Conservation (phyloP, 2,888 invertebrate genomes). For the Andrena hattorfiana region DNA sequence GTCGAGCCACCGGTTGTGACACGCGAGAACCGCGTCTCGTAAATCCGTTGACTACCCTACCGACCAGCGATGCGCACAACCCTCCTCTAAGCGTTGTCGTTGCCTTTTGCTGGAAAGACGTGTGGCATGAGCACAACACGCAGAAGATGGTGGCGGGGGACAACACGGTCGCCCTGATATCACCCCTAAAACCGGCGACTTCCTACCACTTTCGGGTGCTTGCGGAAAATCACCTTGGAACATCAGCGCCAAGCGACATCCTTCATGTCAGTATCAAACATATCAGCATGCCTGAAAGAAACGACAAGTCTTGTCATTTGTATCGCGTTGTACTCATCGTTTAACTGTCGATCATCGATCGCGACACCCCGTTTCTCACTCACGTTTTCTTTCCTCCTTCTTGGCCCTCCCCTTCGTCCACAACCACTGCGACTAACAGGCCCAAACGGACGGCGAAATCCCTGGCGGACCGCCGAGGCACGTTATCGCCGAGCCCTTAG, state of each 20-base stretch:
- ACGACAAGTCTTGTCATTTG: constrained; percentile 48
- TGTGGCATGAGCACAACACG: constrained; percentile 87
- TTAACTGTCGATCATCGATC: not conserved
- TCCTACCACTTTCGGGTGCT: constrained; percentile 87
- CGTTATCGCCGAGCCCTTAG: constrained; percentile 89
- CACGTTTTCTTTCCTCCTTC: constrained; percentile 5
- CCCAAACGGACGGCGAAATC: constrained; percentile 87
- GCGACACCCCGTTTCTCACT: not conserved
- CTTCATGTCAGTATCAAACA: constrained; percentile 85
- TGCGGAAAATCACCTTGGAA: constrained; percentile 88
- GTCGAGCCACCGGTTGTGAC: constrained; percentile 2
- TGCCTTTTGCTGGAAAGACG: constrained; percentile 84
- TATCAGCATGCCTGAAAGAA: constrained; percentile 45
- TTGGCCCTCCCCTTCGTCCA: not conserved
- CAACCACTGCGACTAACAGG: constrained; percentile 68
- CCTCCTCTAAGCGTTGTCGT: constrained; percentile 71
- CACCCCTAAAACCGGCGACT: constrained; percentile 87
- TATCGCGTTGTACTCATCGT: constrained; percentile 27
- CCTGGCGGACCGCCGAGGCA: constrained; percentile 90
- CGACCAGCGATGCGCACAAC: constrained; percentile 51
- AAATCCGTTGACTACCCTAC: constrained; percentile 37
- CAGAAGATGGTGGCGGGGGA: constrained; percentile 87
- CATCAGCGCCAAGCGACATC: constrained; percentile 87
- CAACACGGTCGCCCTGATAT: constrained; percentile 86
- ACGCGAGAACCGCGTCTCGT: constrained; percentile 19